Evolutionary conservation across 2,113 vertebrate genomes (phyloP), one percentile per base, ranked within the genome.

Genomic region (Aythya baeri): DNA sequence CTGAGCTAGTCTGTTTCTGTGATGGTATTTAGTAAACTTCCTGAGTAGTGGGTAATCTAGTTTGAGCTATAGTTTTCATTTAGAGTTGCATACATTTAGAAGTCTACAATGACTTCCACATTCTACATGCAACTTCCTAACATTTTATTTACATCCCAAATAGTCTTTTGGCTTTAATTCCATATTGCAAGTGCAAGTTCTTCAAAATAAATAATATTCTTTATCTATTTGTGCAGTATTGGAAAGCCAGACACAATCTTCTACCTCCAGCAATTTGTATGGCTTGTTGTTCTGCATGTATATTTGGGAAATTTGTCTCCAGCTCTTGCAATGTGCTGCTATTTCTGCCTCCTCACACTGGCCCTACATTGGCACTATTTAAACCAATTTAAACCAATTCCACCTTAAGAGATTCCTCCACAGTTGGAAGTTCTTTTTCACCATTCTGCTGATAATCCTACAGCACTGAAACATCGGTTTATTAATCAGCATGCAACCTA

Each of bases 401-500:
- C 72, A 57, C 62, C 61, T 91, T 92, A 82, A 96, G 95, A 95
- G 41, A 41, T 92, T 93, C 20, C 77, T 93, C 73, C 73, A 52
- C 46, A 74, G 94, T 91, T 96, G 96, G 79, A 83, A 89, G 21
- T 73, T 94, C 80, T 82, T 92, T 97, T 92, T 72, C 70, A 91
- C 50, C 13, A 41, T 58, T 65, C 31, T 46, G 59, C 62, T 89
- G 66, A 41, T 80, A 91, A 94, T 83, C 76, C 73, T 83, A 31
- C 65, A 73, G 57, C 92, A 89, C 86, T 86, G 91, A 94, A 98
- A 93, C 22, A 96, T 31, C 89, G 88, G 27, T 79, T 83, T 88
- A 81, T 75, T 91, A 97, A 95, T 96, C n/a, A 83, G 94, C 50
- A n/a, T 62, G 50, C 79, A 96, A 59, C 91, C 63, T 83, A 91